These are phyloP conservation scores for Onychostoma macrolepis DNA, from an alignment of 2,113 vertebrate genomes.

Conservation along the genomic window DNA sequence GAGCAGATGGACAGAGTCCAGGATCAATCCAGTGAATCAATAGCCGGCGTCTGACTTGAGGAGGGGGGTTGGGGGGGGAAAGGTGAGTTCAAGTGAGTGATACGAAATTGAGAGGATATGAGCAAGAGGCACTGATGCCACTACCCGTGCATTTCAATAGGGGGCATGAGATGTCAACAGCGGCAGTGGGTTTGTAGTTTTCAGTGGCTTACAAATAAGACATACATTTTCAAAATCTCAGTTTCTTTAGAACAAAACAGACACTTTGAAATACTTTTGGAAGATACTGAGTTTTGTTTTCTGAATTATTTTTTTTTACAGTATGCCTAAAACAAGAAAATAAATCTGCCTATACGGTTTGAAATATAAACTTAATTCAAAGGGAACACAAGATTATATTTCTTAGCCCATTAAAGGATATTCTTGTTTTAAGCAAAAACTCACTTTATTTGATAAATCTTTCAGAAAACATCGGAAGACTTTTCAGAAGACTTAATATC, in stretches of 20 bases:
- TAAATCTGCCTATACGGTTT: neutral
- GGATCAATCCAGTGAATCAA: constrained; percentile 74
- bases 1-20: constrained; percentile 72
- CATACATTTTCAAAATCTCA: neutral
- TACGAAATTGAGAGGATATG: constrained; percentile 13
- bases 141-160: constrained; percentile 37
- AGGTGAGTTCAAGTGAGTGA: neutral
- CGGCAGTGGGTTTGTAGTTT: constrained; percentile 10
- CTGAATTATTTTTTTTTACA: too few relatives aligned
- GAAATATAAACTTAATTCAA: neutral
- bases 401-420: neutral
- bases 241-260: neutral
- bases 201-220: neutral
- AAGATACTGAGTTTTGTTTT: too few relatives aligned
- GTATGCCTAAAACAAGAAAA: neutral
- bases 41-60: constrained; percentile 67
- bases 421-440: neutral
- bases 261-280: too few relatives aligned
- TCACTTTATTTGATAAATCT: neutral
- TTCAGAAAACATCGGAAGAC: neutral
- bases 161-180: constrained; percentile 42
- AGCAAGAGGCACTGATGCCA: constrained; percentile 9
- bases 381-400: neutral
- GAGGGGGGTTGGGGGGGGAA: constrained; percentile 21
- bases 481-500: neutral